These are phyloP conservation scores for Torymus texanus DNA, from an alignment of 2,888 invertebrate species.

Conservation along the genomic window DNA sequence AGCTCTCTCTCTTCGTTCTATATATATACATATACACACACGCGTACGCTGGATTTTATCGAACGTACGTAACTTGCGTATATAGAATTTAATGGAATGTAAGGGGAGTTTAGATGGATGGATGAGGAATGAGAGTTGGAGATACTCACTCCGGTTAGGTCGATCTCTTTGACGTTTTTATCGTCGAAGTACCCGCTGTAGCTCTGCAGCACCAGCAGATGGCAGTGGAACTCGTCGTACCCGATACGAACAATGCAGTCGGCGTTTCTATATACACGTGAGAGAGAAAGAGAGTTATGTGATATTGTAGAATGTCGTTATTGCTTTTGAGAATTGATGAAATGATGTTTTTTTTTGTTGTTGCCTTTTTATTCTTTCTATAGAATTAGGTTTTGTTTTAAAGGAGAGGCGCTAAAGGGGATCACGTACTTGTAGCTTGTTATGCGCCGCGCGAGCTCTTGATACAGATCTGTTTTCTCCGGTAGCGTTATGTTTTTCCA, in stretches of 20 bases:
- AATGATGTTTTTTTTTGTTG: background rate
- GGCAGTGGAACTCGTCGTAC: conserved; percentile 82
- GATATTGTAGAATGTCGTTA: background rate
- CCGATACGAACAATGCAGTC: conserved; percentile 82
- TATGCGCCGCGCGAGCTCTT: conserved; percentile 81
- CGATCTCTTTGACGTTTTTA: conserved; percentile 70
- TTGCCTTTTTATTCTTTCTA: no score
- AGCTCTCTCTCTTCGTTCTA: no score
- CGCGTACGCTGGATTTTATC: background rate
- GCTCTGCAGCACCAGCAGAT: conserved; percentile 82
- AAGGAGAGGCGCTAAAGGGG: background rate
- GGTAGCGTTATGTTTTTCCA: conserved; percentile 81
- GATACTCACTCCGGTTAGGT: conserved; percentile 67
- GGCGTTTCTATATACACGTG: conserved; percentile 78
- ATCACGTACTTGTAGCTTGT: conserved; percentile 81
- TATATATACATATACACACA: no score
- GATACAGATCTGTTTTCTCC: conserved; percentile 82
- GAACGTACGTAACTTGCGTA: background rate
- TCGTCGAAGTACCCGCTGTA: conserved; percentile 82
- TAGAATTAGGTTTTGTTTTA: no score
- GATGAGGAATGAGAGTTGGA: background rate
- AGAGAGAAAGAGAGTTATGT: background rate
- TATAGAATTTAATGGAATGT: conserved; percentile 33
- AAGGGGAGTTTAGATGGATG: conserved; percentile 23
- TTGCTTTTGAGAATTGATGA: background rate